Conservation (phyloP, 2,888 invertebrate species). For the Synergus umbraculus region DNA sequence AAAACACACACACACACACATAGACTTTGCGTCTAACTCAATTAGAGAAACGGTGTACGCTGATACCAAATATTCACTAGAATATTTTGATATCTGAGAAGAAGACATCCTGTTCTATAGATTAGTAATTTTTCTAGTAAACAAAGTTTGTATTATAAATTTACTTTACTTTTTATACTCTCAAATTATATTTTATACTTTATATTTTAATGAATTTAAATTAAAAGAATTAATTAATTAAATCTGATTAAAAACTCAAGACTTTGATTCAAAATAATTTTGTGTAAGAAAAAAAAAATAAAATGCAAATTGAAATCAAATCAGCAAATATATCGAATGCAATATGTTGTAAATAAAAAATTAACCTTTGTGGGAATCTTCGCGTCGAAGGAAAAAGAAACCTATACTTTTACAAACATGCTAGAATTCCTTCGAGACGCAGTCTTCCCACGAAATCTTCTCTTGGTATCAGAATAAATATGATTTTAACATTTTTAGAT, state of each 20-base stretch:
- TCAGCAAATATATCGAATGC: neutral
- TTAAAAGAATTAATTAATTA: neutral
- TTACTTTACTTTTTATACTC: no score
- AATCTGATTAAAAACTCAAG: neutral
- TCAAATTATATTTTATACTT: no score
- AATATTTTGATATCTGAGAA: neutral
- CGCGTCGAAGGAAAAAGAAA: neutral
- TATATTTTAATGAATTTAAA: no score
- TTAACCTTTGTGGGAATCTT: neutral
- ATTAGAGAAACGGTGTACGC: neutral
- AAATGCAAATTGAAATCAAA: neutral
- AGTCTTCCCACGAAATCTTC: neutral
- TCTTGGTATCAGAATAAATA: neutral
- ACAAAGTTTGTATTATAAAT: neutral
- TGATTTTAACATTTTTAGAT: neutral
- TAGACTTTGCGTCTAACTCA: neutral
- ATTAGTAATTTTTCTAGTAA: neutral
- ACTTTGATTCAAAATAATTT: neutral
- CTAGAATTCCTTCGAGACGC: neutral
- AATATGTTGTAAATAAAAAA: neutral
- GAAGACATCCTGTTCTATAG: neutral
- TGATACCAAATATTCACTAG: neutral
- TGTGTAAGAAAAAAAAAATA: neutral
- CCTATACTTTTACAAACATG: neutral
- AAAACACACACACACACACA: neutral